phyloP scores from a whole-genome alignment of 1,140 invertebrate species.

The Schmidtea mediterranea region DNA sequence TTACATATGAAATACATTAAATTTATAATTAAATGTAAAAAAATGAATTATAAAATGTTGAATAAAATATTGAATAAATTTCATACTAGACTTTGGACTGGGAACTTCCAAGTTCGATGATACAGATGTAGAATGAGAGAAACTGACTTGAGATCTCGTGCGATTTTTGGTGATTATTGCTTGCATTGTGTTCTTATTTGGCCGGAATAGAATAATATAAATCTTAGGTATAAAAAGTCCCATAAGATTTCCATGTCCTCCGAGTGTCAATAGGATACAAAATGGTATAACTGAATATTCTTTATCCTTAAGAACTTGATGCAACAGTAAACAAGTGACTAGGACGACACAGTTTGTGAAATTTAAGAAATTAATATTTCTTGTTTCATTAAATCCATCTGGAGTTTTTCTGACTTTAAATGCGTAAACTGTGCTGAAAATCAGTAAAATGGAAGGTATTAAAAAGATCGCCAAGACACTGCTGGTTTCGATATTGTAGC shows the following conservation, averaged over 20 bases:
- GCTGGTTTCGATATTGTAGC: neutral
- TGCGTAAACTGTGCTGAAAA: neutral
- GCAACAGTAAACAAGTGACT: neutral
- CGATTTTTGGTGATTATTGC: neutral
- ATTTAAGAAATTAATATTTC: neutral
- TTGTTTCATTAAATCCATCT: slow-evolving; percentile 1
- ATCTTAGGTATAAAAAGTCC: neutral
- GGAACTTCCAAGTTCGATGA: too few species aligned
- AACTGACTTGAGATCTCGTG: too few species aligned
- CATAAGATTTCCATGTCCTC: neutral
- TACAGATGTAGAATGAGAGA: too few species aligned
- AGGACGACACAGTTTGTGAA: neutral
- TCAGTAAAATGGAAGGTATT: neutral
- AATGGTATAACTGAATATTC: neutral
- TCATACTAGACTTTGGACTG: too few species aligned
- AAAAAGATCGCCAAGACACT: neutral
- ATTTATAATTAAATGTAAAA: too few species aligned
- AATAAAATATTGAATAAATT: too few species aligned
- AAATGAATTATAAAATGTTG: too few species aligned
- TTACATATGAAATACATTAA: too few species aligned
- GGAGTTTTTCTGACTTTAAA: neutral
- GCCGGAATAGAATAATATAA: neutral
- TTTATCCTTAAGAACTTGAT: neutral
- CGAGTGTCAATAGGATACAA: neutral
- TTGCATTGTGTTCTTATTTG: neutral